Percentiles rank a stretch among this genome's conserved stretches.
Conservation (phyloP, 2,888 invertebrate genomes). For the Eupithecia centaureata region DNA sequence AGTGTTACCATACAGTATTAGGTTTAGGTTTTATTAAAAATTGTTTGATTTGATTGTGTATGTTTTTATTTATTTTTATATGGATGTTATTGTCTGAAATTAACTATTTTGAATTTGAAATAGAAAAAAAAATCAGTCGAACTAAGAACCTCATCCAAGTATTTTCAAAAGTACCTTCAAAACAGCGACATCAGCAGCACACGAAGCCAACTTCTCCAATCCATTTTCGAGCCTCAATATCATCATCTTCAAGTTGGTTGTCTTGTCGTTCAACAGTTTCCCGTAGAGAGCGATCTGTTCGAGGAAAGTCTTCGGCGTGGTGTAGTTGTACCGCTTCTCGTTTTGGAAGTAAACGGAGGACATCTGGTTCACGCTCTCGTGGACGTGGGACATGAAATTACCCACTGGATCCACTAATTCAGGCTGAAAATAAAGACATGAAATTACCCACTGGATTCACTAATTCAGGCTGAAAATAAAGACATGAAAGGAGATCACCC, state of each 20-base stretch:
- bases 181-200: slow-evolving; percentile 93
- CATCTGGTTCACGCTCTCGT: slow-evolving; percentile 93
- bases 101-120: no score
- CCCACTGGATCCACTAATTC: slow-evolving; percentile 87
- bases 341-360: slow-evolving; percentile 91
- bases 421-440: slow-evolving; percentile 68
- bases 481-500: no score
- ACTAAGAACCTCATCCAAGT: no score
- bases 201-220: slow-evolving; percentile 92
- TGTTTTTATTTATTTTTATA: no score
- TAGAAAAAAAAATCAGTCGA: no score
- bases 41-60: no score
- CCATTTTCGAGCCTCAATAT: slow-evolving; percentile 93
- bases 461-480: no score
- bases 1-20: no score
- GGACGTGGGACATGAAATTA: slow-evolving; percentile 95
- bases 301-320: slow-evolving; percentile 97
- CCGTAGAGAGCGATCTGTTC: slow-evolving; percentile 94
- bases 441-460: no score
- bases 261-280: slow-evolving; percentile 88
- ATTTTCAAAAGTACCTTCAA: slow-evolving; percentile 85
- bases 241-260: slow-evolving; percentile 87
- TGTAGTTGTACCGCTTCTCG: slow-evolving; percentile 96
- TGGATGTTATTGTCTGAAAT: no score
- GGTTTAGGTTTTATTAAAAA: no score